These are phyloP conservation scores for Chlorops oryzae DNA, from an alignment of 1,140 invertebrate genomes.

Conservation along the genomic window DNA sequence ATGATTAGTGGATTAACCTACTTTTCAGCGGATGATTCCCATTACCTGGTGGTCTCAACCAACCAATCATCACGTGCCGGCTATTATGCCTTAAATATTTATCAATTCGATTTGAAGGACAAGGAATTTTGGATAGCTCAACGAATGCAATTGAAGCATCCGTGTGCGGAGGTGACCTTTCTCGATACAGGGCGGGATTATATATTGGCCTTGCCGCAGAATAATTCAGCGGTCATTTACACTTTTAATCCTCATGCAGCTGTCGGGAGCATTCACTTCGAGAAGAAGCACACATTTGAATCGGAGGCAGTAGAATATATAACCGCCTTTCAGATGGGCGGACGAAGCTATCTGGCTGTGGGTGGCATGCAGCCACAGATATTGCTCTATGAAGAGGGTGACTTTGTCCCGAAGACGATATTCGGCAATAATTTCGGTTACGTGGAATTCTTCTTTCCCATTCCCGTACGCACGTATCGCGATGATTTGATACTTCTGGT, in stretches of 20 bases:
- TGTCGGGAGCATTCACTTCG: slow-evolving; percentile 18
- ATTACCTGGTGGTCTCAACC: slow-evolving; percentile 20
- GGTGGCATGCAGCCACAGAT: slow-evolving; percentile 47
- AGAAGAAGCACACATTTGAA: slow-evolving; percentile 17
- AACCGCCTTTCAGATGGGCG: slow-evolving; percentile 44
- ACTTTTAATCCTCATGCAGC: slow-evolving; percentile 16
- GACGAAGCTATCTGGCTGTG: slow-evolving; percentile 48
- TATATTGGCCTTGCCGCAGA: slow-evolving; percentile 33
- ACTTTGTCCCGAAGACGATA: slow-evolving; percentile 31
- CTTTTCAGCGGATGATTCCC: slow-evolving; percentile 22
- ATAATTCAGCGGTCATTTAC: slow-evolving; percentile 24
- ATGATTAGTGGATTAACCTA: slow-evolving; percentile 15
- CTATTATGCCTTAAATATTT: slow-evolving; percentile 24
- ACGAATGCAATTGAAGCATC: slow-evolving; percentile 23
- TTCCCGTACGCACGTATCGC: slow-evolving; percentile 48
- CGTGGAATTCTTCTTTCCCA: slow-evolving; percentile 45
- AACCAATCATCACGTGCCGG: slow-evolving; percentile 14
- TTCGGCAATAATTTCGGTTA: slow-evolving; percentile 43
- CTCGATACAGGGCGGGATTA: slow-evolving; percentile 34
- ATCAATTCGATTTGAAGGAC: slow-evolving; percentile 23
- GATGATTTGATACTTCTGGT: slow-evolving; percentile 52
- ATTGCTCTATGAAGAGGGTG: slow-evolving; percentile 37
- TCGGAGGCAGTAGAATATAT: slow-evolving; percentile 24
- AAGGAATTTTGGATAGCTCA: slow-evolving; percentile 39
- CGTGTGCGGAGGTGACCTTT: slow-evolving; percentile 21